phyloP scores from a whole-genome alignment of 2,888 invertebrate genomes.

The Leucophenga montana region DNA sequence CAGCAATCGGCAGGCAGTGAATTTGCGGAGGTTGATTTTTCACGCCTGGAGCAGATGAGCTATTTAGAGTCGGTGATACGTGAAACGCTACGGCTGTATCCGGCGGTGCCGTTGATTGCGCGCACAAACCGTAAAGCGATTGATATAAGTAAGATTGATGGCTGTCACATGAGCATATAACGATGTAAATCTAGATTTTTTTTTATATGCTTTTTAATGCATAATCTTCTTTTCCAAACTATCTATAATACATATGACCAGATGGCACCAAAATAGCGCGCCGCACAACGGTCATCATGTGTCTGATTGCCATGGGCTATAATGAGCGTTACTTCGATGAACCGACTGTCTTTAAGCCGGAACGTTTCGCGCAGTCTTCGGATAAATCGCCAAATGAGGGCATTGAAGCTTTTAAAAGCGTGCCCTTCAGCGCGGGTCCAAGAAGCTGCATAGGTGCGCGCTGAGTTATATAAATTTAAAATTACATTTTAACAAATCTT shows the following conservation, averaged over 20 bases:
- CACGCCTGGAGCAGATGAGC: slow-evolving; percentile 52
- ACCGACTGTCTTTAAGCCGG: slow-evolving; percentile 72
- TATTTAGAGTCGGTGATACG: slow-evolving; percentile 64
- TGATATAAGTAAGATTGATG: slow-evolving; percentile 60
- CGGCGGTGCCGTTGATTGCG: slow-evolving; percentile 65
- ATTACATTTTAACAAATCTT: background rate
- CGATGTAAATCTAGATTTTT: background rate
- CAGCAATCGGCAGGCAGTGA: slow-evolving; percentile 31
- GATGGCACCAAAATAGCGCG: slow-evolving; percentile 68
- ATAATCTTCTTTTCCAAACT: background rate
- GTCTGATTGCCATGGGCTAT: slow-evolving; percentile 66
- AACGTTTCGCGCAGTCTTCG: slow-evolving; percentile 58
- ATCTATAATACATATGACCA: slow-evolving; percentile 26
- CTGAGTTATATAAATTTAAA: background rate
- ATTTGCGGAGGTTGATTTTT: slow-evolving; percentile 34
- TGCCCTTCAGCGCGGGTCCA: slow-evolving; percentile 79
- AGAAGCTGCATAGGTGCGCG: slow-evolving; percentile 74
- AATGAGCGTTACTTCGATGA: slow-evolving; percentile 65
- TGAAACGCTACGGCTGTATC: slow-evolving; percentile 63
- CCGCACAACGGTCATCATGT: slow-evolving; percentile 63
- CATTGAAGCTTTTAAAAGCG: slow-evolving; percentile 74
- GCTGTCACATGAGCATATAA: background rate
- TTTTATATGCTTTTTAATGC: background rate
- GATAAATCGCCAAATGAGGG: slow-evolving; percentile 34
- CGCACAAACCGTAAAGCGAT: slow-evolving; percentile 62